Evolutionary conservation across 2,888 invertebrate genomes (phyloP).

Genomic region (Hedychridium roseum): DNA sequence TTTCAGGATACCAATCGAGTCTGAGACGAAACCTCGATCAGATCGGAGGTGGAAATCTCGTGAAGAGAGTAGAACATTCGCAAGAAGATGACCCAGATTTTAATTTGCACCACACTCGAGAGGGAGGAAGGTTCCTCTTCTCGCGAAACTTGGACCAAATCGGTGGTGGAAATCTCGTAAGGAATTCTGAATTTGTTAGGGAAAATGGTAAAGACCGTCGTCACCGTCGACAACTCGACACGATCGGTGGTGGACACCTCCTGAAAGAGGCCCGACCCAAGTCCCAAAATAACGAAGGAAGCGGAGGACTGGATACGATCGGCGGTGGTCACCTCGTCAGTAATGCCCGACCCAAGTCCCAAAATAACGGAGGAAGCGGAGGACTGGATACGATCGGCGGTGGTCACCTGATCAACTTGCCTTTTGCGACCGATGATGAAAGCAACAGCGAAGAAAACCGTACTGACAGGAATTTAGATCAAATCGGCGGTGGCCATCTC

Average conservation of each 20-base stretch:
- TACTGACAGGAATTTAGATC: constrained; percentile 50
- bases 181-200: constrained; percentile 43
- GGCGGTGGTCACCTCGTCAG: constrained; percentile 28
- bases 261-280: too few species aligned
- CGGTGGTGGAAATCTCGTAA: constrained; percentile 62
- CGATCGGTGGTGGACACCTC: constrained; percentile 26
- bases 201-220: too few species aligned
- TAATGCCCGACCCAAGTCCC: too few species aligned
- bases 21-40: constrained; percentile 32
- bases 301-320: constrained; percentile 21
- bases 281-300: too few species aligned
- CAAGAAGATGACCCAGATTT: not conserved
- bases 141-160: constrained; percentile 23
- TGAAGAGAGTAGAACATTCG: constrained; percentile 15
- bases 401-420: constrained; percentile 25
- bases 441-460: not conserved
- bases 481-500: constrained; percentile 66
- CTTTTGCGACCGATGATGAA: too few species aligned
- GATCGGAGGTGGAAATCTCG: constrained; percentile 47
- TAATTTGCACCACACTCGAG: constrained; percentile 1
- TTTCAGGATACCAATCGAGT: too few species aligned
- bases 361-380: too few species aligned
- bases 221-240: too few species aligned
- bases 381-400: constrained; percentile 24
- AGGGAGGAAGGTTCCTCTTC: not conserved